Conservation (phyloP, 2,888 invertebrate species). For the Penaeus monodon region DNA sequence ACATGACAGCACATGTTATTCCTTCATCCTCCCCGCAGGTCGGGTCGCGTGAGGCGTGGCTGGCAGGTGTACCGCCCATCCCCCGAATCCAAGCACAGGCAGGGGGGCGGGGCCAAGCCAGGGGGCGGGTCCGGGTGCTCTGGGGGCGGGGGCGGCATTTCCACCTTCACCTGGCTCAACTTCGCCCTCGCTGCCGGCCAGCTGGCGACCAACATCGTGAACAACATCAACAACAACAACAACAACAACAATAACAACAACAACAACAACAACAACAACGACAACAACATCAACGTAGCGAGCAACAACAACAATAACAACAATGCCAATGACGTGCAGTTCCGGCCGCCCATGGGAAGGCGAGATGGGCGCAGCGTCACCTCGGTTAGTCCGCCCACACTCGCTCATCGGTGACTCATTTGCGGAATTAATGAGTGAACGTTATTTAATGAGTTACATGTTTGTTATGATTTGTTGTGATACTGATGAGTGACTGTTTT, state of each 20-base stretch:
- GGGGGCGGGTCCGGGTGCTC: slow-evolving; percentile 6
- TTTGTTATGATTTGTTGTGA: too few relatives aligned
- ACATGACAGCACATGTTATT: too few relatives aligned
- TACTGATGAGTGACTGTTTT: too few relatives aligned
- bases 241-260: slow-evolving; percentile 56
- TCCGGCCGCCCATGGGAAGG: slow-evolving; percentile 36
- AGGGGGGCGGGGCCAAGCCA: background rate
- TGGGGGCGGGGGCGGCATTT: slow-evolving; percentile 11
- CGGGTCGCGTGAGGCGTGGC: background rate
- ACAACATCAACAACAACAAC: slow-evolving; percentile 64
- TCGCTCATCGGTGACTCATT: too few relatives aligned
- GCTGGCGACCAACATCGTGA: slow-evolving; percentile 54
- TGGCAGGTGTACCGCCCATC: slow-evolving; percentile 46
- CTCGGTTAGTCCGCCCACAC: background rate
- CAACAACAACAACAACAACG: slow-evolving; percentile 59
- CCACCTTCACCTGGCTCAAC: slow-evolving; percentile 61
- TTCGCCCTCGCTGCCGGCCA: slow-evolving; percentile 49
- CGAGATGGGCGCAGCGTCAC: background rate
- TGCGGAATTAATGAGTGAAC: too few relatives aligned
- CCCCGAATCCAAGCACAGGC: background rate
- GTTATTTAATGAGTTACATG: too few relatives aligned
- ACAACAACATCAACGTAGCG: slow-evolving; percentile 51
- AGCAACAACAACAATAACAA: slow-evolving; percentile 51
- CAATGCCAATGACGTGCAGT: slow-evolving; percentile 47
- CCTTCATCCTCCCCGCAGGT: background rate